Base-by-base conservation (phyloP, 2,888 invertebrate genomes). In the Heliconius aoede region DNA sequence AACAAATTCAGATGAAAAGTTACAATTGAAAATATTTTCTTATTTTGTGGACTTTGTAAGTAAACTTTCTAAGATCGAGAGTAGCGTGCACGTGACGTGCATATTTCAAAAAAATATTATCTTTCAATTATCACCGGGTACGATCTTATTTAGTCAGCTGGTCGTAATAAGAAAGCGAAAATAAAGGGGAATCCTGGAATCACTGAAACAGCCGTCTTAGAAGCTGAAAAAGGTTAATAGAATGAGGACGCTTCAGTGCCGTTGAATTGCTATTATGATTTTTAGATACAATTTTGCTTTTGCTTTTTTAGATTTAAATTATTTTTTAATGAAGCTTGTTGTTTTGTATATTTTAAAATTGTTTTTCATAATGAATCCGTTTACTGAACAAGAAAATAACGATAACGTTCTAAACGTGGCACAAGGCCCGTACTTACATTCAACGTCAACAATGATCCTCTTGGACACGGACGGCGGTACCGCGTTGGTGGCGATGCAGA, bases 391-490 rank as follows among this genome's bases (percentile, higher is more conserved):
- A 3, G 36, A 36, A 36, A 36, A 36, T 36, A 11, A 36, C 11
- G 11, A 36, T 11, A 36, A 11, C 36, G 36, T 11, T 36, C n/a
- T n/a, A n/a, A n/a, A n/a, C n/a, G n/a, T n/a, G n/a, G n/a, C n/a
- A n/a, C n/a, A n/a, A n/a, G n/a, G n/a, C n/a, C n/a, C 4, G n/a
- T 4, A 88, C 97, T 97, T 89, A 98, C 98, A 98, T 95, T 98
- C 98, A 81, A 98, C 98, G 89, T 98, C 98, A 77, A 98, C 96
- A 86, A 97, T 98, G 94, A 98, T 98, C 88, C 98, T 95, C 94
- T 98, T 98, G 91, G 98, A 98, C 87, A 98, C 98, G 58, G 98
- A 98, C 72, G 98, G 98, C 58, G 98, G 98, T 32, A 98, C 97
- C 64, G 97, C 97, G 88, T 98, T 98, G 86, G 97, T 97, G 62